A percentile compares a stretch with the other conserved stretches of the same genome.
phyloP scores from a whole-genome alignment of 2,888 invertebrate genomes.

The Timema podura region DNA sequence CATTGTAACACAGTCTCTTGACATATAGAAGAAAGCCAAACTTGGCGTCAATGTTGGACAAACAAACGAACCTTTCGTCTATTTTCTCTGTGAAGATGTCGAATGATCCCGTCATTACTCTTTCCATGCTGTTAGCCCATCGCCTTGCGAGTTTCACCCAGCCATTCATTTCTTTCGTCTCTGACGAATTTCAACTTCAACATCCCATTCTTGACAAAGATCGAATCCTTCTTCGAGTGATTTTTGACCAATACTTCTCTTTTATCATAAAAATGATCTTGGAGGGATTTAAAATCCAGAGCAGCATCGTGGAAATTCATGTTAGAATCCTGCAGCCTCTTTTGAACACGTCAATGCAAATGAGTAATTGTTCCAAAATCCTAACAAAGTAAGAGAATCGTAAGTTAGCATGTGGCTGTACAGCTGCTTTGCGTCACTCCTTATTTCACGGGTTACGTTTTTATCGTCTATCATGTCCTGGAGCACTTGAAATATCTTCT shows the following conservation, averaged over 20 bases:
- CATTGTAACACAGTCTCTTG: neutral
- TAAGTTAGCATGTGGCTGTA: neutral
- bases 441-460: neutral
- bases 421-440: neutral
- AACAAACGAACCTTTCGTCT: neutral
- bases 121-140: neutral
- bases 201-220: conserved; percentile 2
- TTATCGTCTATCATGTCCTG: neutral
- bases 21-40: neutral
- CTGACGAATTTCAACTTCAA: neutral
- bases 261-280: too few species aligned
- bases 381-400: neutral
- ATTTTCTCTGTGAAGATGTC: neutral
- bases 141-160: neutral
- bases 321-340: neutral
- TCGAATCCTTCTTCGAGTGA: neutral
- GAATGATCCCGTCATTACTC: neutral
- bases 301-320: neutral
- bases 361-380: neutral
- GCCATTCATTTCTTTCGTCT: neutral
- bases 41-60: neutral
- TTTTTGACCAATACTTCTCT: neutral
- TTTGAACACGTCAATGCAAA: neutral
- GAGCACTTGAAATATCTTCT: neutral
- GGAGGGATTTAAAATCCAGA: neutral